Evolutionary conservation across 2,888 invertebrate genomes (phyloP).

Genomic region (Julus scanicus): DNA sequence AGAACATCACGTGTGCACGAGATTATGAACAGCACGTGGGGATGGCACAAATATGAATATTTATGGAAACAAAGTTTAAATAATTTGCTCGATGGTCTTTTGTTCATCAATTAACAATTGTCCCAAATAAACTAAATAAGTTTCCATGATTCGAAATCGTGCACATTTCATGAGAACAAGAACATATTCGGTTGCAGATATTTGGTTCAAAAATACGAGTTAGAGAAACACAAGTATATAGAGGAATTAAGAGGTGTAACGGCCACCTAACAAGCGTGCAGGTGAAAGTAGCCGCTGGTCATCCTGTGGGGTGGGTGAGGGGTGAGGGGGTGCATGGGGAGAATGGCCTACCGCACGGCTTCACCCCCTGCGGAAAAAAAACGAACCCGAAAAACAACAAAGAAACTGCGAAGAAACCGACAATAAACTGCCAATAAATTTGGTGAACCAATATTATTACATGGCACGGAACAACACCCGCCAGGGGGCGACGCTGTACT

Average conservation of each 20-base stretch:
- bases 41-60: no score
- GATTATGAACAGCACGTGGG: no score
- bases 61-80: no score
- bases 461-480: neutral
- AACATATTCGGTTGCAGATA: neutral
- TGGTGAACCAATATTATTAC: slow-evolving; percentile 1
- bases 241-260: neutral
- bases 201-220: neutral
- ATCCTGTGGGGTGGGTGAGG: neutral
- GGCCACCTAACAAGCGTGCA: slow-evolving; percentile 1
- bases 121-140: no score
- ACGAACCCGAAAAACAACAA: neutral
- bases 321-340: neutral
- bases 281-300: neutral
- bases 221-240: neutral
- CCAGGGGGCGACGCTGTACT: neutral
- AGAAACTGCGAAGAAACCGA: neutral
- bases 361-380: neutral
- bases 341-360: neutral
- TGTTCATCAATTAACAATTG: no score
- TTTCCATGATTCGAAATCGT: no score
- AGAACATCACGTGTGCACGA: no score
- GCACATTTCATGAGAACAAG: no score
- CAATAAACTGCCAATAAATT: neutral
- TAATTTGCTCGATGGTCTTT: no score